phyloP scores from a whole-genome alignment of 2,113 vertebrate species.

The Bos taurus region DNA sequence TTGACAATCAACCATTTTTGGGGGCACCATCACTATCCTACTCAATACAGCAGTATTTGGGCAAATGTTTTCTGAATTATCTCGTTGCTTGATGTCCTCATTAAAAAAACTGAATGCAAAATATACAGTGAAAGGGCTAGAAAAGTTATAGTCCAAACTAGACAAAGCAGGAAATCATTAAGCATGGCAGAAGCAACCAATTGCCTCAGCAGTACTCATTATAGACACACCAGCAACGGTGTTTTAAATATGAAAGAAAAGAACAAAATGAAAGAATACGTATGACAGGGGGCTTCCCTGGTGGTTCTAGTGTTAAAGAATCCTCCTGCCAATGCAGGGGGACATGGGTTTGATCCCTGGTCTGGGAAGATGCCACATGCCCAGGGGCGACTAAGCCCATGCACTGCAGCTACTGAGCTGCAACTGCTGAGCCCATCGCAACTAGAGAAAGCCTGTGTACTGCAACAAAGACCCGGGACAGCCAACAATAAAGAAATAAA shows the following conservation, averaged over 20 bases:
- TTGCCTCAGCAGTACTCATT: neutral
- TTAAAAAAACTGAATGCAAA: neutral
- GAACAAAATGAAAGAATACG: neutral
- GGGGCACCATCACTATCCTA: neutral
- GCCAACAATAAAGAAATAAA: neutral
- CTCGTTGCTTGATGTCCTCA: neutral
- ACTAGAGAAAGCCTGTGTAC: neutral
- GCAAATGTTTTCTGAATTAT: neutral
- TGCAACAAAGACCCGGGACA: neutral
- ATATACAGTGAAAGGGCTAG: neutral
- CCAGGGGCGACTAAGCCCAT: neutral
- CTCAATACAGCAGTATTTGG: neutral
- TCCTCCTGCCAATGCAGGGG: neutral
- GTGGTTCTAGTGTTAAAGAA: neutral
- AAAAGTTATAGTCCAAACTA: constrained; percentile 1
- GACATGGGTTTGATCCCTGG: neutral
- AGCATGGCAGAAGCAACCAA: neutral
- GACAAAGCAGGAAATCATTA: constrained; percentile 14
- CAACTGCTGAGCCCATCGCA: neutral
- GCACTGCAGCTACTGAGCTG: too few relatives aligned
- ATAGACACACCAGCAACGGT: neutral
- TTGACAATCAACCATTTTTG: neutral
- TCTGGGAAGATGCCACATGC: neutral
- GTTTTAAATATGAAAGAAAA: neutral
- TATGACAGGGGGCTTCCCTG: neutral